These are phyloP conservation scores for Macrobrachium nipponense DNA, from an alignment of 1,140 invertebrate genomes.

Conservation along the genomic window DNA sequence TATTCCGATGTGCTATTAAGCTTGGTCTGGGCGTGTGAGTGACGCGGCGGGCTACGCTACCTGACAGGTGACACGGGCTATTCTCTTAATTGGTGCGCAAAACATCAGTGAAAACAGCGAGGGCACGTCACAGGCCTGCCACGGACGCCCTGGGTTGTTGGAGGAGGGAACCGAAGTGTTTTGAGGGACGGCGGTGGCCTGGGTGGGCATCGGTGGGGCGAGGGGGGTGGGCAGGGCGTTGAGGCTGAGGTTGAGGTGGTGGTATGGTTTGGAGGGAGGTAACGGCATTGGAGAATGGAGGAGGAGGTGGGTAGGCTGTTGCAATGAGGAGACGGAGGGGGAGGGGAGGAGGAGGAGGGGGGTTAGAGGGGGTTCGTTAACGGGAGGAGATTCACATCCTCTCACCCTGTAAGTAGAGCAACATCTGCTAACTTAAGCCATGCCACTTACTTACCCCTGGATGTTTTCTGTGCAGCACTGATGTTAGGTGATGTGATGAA, in stretches of 20 bases:
- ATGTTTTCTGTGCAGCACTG: too few species aligned
- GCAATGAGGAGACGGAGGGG: not conserved
- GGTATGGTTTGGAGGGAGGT: not conserved
- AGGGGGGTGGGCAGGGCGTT: not conserved
- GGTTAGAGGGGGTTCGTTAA: not conserved
- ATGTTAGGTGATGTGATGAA: too few species aligned
- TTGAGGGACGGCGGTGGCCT: not conserved
- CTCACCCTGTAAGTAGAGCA: too few species aligned
- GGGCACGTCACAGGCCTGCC: constrained; percentile 7
- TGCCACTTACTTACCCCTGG: too few species aligned
- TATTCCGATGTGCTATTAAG: constrained; percentile 52
- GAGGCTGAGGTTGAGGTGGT: not conserved
- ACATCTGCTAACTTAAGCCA: too few species aligned
- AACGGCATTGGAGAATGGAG: not conserved
- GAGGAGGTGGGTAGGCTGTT: not conserved
- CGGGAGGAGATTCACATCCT: not conserved
- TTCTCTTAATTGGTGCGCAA: constrained; percentile 55
- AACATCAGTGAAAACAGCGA: constrained; percentile 41
- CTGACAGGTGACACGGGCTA: constrained; percentile 45
- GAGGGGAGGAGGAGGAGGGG: not conserved
- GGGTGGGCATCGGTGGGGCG: not conserved
- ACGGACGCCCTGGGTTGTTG: not conserved
- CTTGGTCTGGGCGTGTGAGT: constrained; percentile 19
- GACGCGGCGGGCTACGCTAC: constrained; percentile 24
- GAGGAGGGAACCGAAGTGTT: not conserved